phyloP scores from a whole-genome alignment of 1,140 invertebrate genomes.

The Drosophila pallidifrons region DNA sequence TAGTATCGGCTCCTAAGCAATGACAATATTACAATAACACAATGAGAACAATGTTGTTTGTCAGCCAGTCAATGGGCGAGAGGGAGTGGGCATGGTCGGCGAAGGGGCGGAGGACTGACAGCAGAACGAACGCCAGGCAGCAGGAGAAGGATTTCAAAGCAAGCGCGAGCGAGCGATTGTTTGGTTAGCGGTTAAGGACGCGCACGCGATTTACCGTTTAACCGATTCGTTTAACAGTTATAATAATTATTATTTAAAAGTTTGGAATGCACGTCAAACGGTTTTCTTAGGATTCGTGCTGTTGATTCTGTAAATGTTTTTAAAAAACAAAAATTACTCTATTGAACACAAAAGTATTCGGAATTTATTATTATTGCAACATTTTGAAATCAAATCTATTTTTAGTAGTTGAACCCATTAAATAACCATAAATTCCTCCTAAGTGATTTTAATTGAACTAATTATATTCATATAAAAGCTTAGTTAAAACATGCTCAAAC shows the following conservation, averaged over 20 bases:
- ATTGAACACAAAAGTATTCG: not conserved
- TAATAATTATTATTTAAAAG: not conserved
- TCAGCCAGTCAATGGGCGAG: conserved; percentile 45
- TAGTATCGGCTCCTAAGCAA: conserved; percentile 67
- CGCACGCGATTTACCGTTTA: conserved; percentile 38
- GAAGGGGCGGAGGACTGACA: conserved; percentile 26
- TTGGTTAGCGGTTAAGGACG: conserved; percentile 47
- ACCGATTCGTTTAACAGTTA: conserved; percentile 46
- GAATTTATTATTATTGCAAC: not conserved
- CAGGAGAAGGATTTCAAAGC: conserved; percentile 32
- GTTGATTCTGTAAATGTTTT: not conserved
- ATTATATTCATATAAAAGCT: not conserved
- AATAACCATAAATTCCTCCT: not conserved
- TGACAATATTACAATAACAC: conserved; percentile 75
- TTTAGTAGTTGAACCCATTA: not conserved
- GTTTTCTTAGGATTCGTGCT: not conserved
- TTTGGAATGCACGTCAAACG: conserved; percentile 36
- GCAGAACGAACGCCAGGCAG: conserved; percentile 48
- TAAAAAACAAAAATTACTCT: no score
- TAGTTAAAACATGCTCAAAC: not conserved
- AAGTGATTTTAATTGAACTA: not conserved
- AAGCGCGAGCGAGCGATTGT: conserved; percentile 63
- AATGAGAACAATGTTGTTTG: conserved; percentile 55
- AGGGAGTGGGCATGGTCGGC: conserved; percentile 9
- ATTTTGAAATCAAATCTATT: not conserved